These are phyloP conservation scores for Ichneumoninae sp. DNA, from an alignment of 2,888 invertebrate species.

Conservation along the genomic window DNA sequence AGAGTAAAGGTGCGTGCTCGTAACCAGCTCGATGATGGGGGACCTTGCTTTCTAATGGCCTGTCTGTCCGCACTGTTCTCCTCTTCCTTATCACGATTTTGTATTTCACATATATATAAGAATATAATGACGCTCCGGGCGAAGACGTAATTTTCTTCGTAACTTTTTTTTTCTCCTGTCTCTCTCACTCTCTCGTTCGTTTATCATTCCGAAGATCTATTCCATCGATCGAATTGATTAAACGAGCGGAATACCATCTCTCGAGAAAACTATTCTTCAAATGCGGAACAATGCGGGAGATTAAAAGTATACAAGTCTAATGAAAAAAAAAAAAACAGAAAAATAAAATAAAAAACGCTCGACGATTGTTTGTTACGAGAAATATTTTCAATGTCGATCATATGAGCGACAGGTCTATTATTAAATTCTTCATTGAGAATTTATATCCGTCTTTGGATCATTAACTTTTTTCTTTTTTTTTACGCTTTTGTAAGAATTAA, in stretches of 20 bases:
- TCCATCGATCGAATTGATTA: constrained; percentile 12
- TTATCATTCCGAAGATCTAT: constrained; percentile 19
- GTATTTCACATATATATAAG: constrained; percentile 46
- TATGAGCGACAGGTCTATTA: constrained; percentile 60
- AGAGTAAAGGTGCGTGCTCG: constrained; percentile 48
- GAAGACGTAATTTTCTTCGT: constrained; percentile 38
- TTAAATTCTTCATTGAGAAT: constrained; percentile 67
- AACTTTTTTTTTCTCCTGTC: constrained; percentile 18
- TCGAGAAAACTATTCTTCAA: constrained; percentile 62
- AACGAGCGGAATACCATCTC: constrained; percentile 25
- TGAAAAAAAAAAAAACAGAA: background rate
- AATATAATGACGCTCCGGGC: constrained; percentile 38
- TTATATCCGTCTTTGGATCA: constrained; percentile 60
- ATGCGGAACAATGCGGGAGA: constrained; percentile 61
- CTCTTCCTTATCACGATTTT: constrained; percentile 67
- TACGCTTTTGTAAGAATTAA: background rate
- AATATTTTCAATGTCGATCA: constrained; percentile 57
- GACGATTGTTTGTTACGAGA: constrained; percentile 14
- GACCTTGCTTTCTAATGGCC: constrained; percentile 67
- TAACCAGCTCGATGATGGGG: constrained; percentile 39
- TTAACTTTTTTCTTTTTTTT: background rate
- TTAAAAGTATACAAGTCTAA: background rate
- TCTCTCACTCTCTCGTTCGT: constrained; percentile 1
- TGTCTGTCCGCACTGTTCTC: constrained; percentile 57
- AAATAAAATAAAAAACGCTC: background rate